phyloP scores from a whole-genome alignment of 2,113 vertebrate genomes.

The Sakesphorus luctuosus region DNA sequence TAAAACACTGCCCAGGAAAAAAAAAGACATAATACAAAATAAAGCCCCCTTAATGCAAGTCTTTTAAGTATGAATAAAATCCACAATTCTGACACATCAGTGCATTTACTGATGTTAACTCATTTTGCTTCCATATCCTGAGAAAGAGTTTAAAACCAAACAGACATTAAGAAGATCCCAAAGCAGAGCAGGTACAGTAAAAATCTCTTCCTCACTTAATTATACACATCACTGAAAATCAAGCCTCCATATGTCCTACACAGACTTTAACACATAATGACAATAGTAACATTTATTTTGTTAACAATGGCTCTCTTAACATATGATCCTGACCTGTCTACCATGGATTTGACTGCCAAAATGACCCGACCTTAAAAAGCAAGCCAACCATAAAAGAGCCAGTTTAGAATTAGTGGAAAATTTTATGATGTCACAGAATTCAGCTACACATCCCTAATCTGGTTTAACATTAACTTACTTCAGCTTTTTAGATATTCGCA shows the following conservation, averaged over 20 bases:
- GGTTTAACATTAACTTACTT: background rate
- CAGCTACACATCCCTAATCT: background rate
- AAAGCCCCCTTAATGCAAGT: conserved; percentile 21
- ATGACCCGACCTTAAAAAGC: background rate
- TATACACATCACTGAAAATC: conserved; percentile 24
- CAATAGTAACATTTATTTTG: conserved; percentile 33
- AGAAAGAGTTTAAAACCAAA: conserved; percentile 45
- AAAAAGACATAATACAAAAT: conserved; percentile 25
- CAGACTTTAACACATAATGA: conserved; percentile 5
- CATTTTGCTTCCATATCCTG: conserved; percentile 52
- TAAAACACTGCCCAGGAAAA: conserved; percentile 33
- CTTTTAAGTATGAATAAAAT: conserved; percentile 69
- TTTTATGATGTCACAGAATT: background rate
- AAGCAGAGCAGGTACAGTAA: conserved; percentile 49
- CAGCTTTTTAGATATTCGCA: background rate
- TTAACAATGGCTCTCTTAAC: background rate
- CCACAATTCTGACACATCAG: conserved; percentile 39
- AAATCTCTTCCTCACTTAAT: conserved; percentile 41
- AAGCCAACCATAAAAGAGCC: background rate
- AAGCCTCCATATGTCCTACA: background rate
- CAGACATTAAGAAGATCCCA: conserved; percentile 30
- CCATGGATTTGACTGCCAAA: background rate
- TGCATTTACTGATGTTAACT: conserved; percentile 43
- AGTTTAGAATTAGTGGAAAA: background rate
- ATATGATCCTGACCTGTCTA: background rate